phyloP scores from a whole-genome alignment of 2,888 invertebrate genomes.

The Dasypolia templi region DNA sequence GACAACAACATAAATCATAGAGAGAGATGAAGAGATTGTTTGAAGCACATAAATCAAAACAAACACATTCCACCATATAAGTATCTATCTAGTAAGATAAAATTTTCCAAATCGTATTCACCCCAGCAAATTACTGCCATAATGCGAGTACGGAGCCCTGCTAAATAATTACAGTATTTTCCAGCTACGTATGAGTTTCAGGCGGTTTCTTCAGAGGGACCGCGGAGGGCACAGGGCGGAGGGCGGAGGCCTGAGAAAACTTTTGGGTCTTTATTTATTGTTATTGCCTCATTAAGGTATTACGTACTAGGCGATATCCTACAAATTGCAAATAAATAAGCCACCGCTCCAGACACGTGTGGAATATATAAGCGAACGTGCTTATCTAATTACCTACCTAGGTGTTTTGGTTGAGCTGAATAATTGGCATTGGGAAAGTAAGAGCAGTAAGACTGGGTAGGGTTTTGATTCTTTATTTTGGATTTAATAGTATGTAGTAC shows the following conservation, averaged over 20 bases:
- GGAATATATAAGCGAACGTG: constrained; percentile 81
- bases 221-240: constrained; percentile 76
- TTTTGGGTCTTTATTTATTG: constrained; percentile 91
- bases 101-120: constrained; percentile 67
- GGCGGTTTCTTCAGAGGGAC: constrained; percentile 87
- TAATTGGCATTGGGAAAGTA: constrained; percentile 23
- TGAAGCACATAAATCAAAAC: constrained; percentile 44
- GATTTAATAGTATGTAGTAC: not conserved
- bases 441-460: not conserved
- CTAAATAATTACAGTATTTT: constrained; percentile 82
- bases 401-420: constrained; percentile 50
- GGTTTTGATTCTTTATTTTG: constrained; percentile 3
- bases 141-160: constrained; percentile 70
- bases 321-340: constrained; percentile 90
- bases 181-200: constrained; percentile 83
- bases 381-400: constrained; percentile 74
- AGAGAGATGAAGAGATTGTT: not conserved
- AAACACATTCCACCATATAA: constrained; percentile 37
- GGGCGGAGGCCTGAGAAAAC: constrained; percentile 86
- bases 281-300: constrained; percentile 90
- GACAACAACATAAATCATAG: not conserved
- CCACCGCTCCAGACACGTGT: constrained; percentile 78
- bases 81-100: constrained; percentile 66
- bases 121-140: constrained; percentile 74
- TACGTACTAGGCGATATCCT: constrained; percentile 89